These are phyloP conservation scores for Zaprionus capensis DNA, from an alignment of 1,140 invertebrate species.

Conservation along the genomic window DNA sequence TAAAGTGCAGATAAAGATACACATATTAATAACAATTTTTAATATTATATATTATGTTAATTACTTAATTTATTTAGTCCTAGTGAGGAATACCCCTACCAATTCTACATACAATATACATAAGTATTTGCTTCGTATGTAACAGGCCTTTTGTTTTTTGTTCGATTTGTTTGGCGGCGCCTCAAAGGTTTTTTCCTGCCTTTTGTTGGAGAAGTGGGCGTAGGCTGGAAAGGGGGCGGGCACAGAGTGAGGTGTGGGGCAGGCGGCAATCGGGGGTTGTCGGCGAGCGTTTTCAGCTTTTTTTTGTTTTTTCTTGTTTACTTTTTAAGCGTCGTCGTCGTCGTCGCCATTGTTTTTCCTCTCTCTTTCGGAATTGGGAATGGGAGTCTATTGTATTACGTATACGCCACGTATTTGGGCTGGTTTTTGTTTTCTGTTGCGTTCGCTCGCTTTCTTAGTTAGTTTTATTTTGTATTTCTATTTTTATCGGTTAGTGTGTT, in stretches of 20 bases:
- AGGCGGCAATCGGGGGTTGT: background rate
- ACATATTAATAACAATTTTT: no score
- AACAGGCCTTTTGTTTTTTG: constrained; percentile 24
- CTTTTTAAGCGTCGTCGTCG: constrained; percentile 53
- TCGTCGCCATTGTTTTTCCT: constrained; percentile 55
- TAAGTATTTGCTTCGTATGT: background rate
- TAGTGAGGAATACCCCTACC: constrained; percentile 19
- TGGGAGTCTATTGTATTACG: constrained; percentile 20
- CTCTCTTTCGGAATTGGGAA: background rate
- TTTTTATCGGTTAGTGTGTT: constrained; percentile 71
- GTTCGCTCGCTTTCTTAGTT: constrained; percentile 31
- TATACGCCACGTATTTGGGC: constrained; percentile 29
- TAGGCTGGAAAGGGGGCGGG: background rate
- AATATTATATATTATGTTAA: no score
- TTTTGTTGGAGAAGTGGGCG: constrained; percentile 30
- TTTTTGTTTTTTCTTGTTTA: constrained; percentile 37
- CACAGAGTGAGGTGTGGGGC: background rate
- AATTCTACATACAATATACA: no score
- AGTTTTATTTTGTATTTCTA: constrained; percentile 46
- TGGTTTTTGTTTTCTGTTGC: constrained; percentile 43
- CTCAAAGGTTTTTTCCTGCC: constrained; percentile 38
- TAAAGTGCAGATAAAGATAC: no score
- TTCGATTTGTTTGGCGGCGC: constrained; percentile 55
- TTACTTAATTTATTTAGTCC: background rate
- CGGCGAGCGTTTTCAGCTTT: constrained; percentile 1